These are phyloP conservation scores for Nesoenas mayeri DNA, from an alignment of 2,113 vertebrate species.

Conservation along the genomic window DNA sequence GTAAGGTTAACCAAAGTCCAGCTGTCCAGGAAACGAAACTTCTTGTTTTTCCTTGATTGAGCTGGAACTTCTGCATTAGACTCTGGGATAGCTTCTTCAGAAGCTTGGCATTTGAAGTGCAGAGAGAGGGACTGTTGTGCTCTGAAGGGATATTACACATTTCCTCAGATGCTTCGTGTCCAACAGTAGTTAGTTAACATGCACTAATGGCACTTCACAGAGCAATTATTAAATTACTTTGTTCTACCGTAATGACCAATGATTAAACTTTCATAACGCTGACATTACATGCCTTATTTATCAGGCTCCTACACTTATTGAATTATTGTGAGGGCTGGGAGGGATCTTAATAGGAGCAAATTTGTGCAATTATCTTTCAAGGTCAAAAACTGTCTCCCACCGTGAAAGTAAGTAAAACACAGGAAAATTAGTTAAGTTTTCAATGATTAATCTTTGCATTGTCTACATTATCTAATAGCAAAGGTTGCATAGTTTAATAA, in stretches of 20 bases:
- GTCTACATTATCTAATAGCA: neutral
- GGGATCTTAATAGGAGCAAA: neutral
- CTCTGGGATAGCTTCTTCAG: neutral
- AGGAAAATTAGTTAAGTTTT: neutral
- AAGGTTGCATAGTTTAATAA: neutral
- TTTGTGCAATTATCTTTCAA: constrained; percentile 36
- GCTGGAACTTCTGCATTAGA: neutral
- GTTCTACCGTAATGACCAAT: constrained; percentile 33
- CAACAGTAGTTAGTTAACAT: constrained; percentile 5
- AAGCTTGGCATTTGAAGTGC: neutral
- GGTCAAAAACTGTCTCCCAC: neutral
- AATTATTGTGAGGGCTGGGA: constrained; percentile 5
- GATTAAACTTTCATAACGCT: constrained; percentile 41
- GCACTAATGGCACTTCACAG: neutral
- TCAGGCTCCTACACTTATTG: neutral
- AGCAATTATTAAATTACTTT: constrained; percentile 57
- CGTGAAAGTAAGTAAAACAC: neutral
- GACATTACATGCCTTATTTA: constrained; percentile 33
- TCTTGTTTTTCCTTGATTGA: neutral
- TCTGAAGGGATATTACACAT: neutral
- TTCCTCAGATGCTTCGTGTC: neutral
- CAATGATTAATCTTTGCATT: neutral
- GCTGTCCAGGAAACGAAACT: neutral
- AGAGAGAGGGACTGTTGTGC: neutral
- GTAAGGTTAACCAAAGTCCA: neutral